Percentiles rank a stretch among this genome's conserved stretches.
phyloP scores from a whole-genome alignment of 2,888 invertebrate species.

The Auanema freiburgensis region DNA sequence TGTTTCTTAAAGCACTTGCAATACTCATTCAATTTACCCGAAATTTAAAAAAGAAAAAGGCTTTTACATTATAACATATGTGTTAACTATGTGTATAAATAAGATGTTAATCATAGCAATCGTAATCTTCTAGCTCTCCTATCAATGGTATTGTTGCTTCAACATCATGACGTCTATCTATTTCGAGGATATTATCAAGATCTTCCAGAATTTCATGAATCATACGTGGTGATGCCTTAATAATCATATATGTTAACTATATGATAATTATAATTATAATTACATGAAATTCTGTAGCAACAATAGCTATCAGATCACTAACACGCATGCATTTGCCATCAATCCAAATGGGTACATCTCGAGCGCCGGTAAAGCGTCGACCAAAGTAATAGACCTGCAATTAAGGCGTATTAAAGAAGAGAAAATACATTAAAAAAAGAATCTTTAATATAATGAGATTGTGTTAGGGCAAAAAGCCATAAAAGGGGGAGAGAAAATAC shows the following conservation, averaged over 20 bases:
- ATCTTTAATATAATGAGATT: conserved; percentile 10
- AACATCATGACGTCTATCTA: background rate
- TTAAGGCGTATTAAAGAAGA: background rate
- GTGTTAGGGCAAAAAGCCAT: background rate
- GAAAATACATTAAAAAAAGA: background rate
- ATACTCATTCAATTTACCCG: too few species aligned
- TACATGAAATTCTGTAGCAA: conserved; percentile 48
- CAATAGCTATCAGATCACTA: conserved; percentile 41
- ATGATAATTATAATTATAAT: background rate
- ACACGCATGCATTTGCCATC: conserved; percentile 46
- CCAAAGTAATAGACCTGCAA: conserved; percentile 30
- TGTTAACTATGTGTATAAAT: too few species aligned
- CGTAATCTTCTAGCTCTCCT: background rate
- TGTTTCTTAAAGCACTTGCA: too few species aligned
- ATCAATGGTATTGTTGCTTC: background rate
- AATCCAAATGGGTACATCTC: conserved; percentile 44
- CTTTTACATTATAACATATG: too few species aligned
- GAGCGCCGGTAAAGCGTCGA: conserved; percentile 34
- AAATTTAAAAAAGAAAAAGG: too few species aligned
- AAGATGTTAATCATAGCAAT: too few species aligned
- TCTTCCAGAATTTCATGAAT: too few species aligned
- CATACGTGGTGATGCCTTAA: too few species aligned
- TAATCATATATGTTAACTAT: background rate
- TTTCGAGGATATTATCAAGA: background rate
- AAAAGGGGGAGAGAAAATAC: too few species aligned